Percentiles rank a stretch among this genome's conserved stretches.
Conservation (phyloP, 2,113 vertebrate genomes). For the Rhabdornis inornatus region DNA sequence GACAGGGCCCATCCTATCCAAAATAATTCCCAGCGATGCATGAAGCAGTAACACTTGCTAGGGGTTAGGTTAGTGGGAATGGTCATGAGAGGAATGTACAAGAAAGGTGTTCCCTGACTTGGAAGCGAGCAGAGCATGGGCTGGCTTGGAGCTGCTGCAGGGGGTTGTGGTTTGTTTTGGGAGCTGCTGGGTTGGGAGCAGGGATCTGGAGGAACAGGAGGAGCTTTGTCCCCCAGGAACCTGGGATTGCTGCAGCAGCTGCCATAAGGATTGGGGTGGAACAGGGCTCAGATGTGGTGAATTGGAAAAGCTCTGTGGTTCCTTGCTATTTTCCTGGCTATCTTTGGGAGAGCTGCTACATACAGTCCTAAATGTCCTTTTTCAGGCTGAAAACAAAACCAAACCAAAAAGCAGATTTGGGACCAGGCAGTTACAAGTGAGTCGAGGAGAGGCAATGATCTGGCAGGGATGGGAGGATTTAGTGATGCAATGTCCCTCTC, state of each 20-base stretch:
- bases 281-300: background rate
- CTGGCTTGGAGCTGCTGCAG: background rate
- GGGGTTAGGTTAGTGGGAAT: background rate
- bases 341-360: conserved; percentile 49
- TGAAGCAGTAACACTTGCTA: conserved; percentile 20
- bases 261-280: background rate
- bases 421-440: background rate
- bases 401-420: background rate
- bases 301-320: conserved; percentile 15
- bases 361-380: background rate
- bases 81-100: background rate
- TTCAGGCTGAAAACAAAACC: background rate
- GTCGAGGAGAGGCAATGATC: background rate
- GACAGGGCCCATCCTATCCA: conserved; percentile 51
- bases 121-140: background rate
- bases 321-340: conserved; percentile 15
- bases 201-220: background rate
- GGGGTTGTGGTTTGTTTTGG: background rate
- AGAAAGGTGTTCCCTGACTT: conserved; percentile 1
- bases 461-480: background rate
- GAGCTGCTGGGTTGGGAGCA: background rate
- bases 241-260: background rate
- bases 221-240: background rate
- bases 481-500: background rate
- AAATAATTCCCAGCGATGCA: background rate